These are phyloP conservation scores for Drosophila kuntzei DNA, from an alignment of 2,888 invertebrate genomes.

Conservation along the genomic window DNA sequence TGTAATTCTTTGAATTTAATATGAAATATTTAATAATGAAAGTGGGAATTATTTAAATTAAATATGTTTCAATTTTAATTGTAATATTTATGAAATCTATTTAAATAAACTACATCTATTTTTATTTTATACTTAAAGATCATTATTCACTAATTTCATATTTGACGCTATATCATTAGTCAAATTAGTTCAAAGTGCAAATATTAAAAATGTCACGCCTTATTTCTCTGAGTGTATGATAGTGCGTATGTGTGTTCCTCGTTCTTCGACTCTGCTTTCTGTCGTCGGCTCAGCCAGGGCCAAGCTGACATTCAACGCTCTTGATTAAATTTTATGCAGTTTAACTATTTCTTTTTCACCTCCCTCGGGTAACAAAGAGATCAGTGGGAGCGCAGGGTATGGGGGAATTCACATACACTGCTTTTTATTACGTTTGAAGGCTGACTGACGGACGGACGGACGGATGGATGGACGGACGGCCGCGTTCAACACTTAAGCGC, in stretches of 20 bases:
- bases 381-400: background rate
- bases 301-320: slow-evolving; percentile 79
- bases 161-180: background rate
- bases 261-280: slow-evolving; percentile 25
- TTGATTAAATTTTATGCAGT: slow-evolving; percentile 82
- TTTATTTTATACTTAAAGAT: too few relatives aligned
- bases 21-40: too few relatives aligned
- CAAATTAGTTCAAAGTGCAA: background rate
- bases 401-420: slow-evolving; percentile 39
- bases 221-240: slow-evolving; percentile 5
- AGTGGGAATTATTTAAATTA: too few relatives aligned
- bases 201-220: background rate
- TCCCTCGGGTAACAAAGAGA: slow-evolving; percentile 32
- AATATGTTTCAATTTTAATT: too few relatives aligned
- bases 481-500: slow-evolving; percentile 65
- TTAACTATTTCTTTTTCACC: slow-evolving; percentile 73
- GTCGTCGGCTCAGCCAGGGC: slow-evolving; percentile 65
- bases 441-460: slow-evolving; percentile 37
- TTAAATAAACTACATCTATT: background rate
- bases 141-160: background rate
- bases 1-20: too few relatives aligned
- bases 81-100: too few relatives aligned
- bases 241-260: slow-evolving; percentile 9
- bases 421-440: slow-evolving; percentile 74
- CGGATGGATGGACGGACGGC: slow-evolving; percentile 27